phyloP scores from a whole-genome alignment of 2,797 vertebrate species.

The Notolepis coatsorum region DNA sequence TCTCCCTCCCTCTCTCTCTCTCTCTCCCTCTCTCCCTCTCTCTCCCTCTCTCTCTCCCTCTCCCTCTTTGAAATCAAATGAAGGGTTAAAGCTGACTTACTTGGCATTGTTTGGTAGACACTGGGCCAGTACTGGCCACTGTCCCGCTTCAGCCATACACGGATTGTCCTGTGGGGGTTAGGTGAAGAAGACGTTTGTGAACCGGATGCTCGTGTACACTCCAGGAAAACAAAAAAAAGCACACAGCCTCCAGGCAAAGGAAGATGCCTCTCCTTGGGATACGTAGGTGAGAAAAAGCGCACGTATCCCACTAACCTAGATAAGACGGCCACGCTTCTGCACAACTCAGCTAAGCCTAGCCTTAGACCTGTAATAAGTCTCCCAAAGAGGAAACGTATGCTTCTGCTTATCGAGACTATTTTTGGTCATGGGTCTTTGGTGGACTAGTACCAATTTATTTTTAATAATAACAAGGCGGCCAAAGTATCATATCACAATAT shows the following conservation, averaged over 20 bases:
- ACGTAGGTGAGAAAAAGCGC: not conserved
- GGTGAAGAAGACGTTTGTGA: too few relatives aligned
- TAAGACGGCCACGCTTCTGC: not conserved
- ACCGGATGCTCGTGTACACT: too few relatives aligned
- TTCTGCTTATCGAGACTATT: not conserved
- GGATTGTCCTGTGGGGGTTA: conserved; percentile 86
- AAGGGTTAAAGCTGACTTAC: conserved; percentile 78
- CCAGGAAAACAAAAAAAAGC: not conserved
- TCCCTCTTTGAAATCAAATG: too few relatives aligned
- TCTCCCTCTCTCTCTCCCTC: too few relatives aligned
- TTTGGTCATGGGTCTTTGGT: too few relatives aligned
- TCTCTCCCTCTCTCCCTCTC: too few relatives aligned
- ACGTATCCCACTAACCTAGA: not conserved
- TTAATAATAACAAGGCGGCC: too few relatives aligned
- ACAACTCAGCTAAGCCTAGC: not conserved
- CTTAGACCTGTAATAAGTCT: not conserved
- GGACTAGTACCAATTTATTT: too few relatives aligned
- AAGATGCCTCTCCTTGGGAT: not conserved
- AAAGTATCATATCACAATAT: too few relatives aligned
- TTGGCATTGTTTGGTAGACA: conserved; percentile 91
- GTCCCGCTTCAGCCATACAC: conserved; percentile 98
- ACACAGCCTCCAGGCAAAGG: not conserved
- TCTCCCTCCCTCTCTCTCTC: too few relatives aligned
- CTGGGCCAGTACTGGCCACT: conserved; percentile 99
- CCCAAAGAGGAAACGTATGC: not conserved